Evolutionary conservation across 2,888 invertebrate genomes (phyloP).

Genomic region (Leptogaster cylindrica): DNA sequence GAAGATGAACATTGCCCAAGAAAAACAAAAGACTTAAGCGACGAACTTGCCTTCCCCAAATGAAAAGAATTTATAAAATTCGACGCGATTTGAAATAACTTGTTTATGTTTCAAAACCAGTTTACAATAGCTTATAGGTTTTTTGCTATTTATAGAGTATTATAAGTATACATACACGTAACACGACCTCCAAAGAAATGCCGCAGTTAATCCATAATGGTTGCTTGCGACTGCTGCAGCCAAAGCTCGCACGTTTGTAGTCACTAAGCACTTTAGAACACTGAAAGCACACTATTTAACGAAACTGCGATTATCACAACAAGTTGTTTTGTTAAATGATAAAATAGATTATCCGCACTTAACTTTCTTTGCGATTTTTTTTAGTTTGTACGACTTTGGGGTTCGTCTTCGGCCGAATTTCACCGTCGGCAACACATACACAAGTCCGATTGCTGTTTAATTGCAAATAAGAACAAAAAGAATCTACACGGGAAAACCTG

Average conservation of each 20-base stretch:
- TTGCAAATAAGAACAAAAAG: constrained; percentile 14
- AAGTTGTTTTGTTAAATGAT: too few relatives aligned
- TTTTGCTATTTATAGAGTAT: constrained; percentile 30
- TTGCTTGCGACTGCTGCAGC: constrained; percentile 24
- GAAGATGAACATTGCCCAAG: too few relatives aligned
- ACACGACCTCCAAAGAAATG: constrained; percentile 35
- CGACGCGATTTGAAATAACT: constrained; percentile 14
- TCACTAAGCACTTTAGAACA: constrained; percentile 21
- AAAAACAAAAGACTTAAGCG: constrained; percentile 34
- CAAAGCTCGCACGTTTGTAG: constrained; percentile 11
- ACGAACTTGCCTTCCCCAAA: background rate
- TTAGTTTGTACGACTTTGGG: background rate
- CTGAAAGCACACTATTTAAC: background rate
- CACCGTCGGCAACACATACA: background rate
- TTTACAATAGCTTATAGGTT: constrained; percentile 17
- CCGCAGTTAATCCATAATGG: constrained; percentile 35
- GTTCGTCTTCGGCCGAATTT: background rate
- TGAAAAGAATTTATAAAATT: constrained; percentile 9
- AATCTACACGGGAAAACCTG: too few relatives aligned
- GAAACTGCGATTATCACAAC: too few relatives aligned
- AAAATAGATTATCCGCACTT: too few relatives aligned
- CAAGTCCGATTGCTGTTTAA: constrained; percentile 6
- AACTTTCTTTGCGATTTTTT: too few relatives aligned
- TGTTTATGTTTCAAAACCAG: constrained; percentile 19
- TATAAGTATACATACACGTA: constrained; percentile 33